phyloP scores from a whole-genome alignment of 2,113 vertebrate genomes.

The Paramisgurnus dabryanus region DNA sequence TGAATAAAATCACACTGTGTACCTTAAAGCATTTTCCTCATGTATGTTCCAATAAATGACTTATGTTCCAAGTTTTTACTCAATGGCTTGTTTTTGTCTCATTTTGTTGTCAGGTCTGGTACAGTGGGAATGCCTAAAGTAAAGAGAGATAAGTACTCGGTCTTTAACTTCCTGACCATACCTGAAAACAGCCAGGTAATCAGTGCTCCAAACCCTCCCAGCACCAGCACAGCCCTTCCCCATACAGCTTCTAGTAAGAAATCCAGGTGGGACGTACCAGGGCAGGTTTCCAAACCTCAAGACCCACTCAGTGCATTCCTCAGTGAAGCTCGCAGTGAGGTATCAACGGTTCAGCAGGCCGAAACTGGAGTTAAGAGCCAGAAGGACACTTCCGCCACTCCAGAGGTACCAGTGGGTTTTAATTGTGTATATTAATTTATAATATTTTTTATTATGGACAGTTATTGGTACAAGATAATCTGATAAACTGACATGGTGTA shows the following conservation, averaged over 20 bases:
- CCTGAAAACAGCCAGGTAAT: constrained; percentile 65
- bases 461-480: neutral
- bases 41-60: neutral
- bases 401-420: constrained; percentile 49
- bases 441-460: neutral
- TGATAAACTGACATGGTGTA: neutral
- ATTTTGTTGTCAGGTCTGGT: constrained; percentile 75
- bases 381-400: neutral
- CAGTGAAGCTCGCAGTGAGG: constrained; percentile 74
- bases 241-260: constrained; percentile 67
- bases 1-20: constrained; percentile 1
- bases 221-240: constrained; percentile 7
- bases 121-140: constrained; percentile 87
- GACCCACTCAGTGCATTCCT: constrained; percentile 79
- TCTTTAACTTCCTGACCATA: constrained; percentile 92
- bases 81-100: constrained; percentile 3
- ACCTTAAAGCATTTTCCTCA: neutral
- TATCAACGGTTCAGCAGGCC: constrained; percentile 60
- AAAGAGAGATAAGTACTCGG: constrained; percentile 94
- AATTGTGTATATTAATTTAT: neutral
- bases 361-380: constrained; percentile 23
- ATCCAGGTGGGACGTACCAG: constrained; percentile 89
- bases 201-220: constrained; percentile 27
- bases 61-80: neutral
- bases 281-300: constrained; percentile 71